Percentiles rank a stretch among this genome's conserved stretches.
Evolutionary conservation across 64 coral and sea anemone genomes (phyloP).

Genomic region (Montipora foliosa): DNA sequence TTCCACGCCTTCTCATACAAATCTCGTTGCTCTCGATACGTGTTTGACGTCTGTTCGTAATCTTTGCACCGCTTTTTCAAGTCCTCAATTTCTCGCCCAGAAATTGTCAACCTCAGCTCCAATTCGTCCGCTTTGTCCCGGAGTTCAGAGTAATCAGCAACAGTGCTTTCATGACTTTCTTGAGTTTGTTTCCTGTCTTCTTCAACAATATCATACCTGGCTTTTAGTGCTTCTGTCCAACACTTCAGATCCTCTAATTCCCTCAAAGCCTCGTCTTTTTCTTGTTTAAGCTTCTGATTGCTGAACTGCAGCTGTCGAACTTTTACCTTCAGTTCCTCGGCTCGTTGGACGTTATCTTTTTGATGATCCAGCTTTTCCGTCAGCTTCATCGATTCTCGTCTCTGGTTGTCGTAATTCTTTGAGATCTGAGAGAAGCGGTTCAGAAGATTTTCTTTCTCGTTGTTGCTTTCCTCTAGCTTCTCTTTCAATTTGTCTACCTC

Average conservation of each 20-base stretch:
- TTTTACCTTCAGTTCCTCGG: slow-evolving; percentile 77
- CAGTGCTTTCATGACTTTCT: slow-evolving; percentile 63
- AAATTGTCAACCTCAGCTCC: slow-evolving; percentile 41
- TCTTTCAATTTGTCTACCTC: slow-evolving; percentile 76
- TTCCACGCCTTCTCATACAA: slow-evolving; percentile 45
- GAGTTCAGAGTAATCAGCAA: slow-evolving; percentile 53
- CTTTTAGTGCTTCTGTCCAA: slow-evolving; percentile 67
- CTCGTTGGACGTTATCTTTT: slow-evolving; percentile 86
- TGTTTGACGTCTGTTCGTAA: slow-evolving; percentile 31
- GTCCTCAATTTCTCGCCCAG: slow-evolving; percentile 35
- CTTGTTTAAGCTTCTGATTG: slow-evolving; percentile 69
- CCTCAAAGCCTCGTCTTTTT: slow-evolving; percentile 64
- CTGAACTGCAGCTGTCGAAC: slow-evolving; percentile 77
- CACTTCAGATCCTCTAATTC: slow-evolving; percentile 47
- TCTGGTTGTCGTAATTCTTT: slow-evolving; percentile 88
- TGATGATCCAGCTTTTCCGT: slow-evolving; percentile 80
- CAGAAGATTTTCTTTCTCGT: slow-evolving; percentile 56
- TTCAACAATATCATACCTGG: slow-evolving; percentile 72
- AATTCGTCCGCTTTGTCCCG: slow-evolving; percentile 63
- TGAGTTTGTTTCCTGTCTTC: slow-evolving; percentile 58
- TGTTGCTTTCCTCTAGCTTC: slow-evolving; percentile 49
- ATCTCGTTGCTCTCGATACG: slow-evolving; percentile 54
- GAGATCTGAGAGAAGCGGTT: slow-evolving; percentile 73
- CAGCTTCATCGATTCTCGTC: slow-evolving; percentile 88
- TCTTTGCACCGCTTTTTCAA: slow-evolving; percentile 52